These are phyloP conservation scores for Xiphophorus hellerii DNA, from an alignment of 2,113 vertebrate genomes.

Conservation along the genomic window DNA sequence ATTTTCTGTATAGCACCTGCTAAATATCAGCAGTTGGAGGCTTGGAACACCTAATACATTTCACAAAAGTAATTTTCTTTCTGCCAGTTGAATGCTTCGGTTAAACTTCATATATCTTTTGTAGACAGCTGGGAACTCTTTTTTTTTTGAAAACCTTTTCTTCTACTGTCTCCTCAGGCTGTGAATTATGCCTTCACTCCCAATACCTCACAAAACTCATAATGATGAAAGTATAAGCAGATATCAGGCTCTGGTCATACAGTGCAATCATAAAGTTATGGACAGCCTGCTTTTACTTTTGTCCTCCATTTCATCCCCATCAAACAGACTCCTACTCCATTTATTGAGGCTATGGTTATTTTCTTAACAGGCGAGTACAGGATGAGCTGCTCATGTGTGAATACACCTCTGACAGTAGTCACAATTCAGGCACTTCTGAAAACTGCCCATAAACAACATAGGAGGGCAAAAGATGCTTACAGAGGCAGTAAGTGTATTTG, in stretches of 20 bases:
- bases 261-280: constrained; percentile 39
- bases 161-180: constrained; percentile 1
- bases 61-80: constrained; percentile 25
- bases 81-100: constrained; percentile 21
- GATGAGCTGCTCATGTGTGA: constrained; percentile 58
- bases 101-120: constrained; percentile 21
- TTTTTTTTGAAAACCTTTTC: constrained; percentile 22
- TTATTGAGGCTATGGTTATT: constrained; percentile 43
- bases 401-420: constrained; percentile 55
- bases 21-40: constrained; percentile 25
- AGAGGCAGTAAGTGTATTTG: constrained; percentile 60
- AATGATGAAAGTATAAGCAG: constrained; percentile 19
- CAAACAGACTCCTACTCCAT: constrained; percentile 12
- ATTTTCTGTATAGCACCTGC: constrained; percentile 16
- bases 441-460: constrained; percentile 61
- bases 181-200: background rate
- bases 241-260: constrained; percentile 20
- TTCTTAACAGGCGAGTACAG: constrained; percentile 30
- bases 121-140: background rate
- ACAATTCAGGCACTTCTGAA: constrained; percentile 64
- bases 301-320: constrained; percentile 20
- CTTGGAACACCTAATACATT: constrained; percentile 32
- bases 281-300: constrained; percentile 11
- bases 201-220: constrained; percentile 13
- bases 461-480: constrained; percentile 68